Evolutionary conservation across 2,888 invertebrate species (phyloP), one percentile per base, ranked within the genome.

Genomic region (Petrolisthes manimaculis): DNA sequence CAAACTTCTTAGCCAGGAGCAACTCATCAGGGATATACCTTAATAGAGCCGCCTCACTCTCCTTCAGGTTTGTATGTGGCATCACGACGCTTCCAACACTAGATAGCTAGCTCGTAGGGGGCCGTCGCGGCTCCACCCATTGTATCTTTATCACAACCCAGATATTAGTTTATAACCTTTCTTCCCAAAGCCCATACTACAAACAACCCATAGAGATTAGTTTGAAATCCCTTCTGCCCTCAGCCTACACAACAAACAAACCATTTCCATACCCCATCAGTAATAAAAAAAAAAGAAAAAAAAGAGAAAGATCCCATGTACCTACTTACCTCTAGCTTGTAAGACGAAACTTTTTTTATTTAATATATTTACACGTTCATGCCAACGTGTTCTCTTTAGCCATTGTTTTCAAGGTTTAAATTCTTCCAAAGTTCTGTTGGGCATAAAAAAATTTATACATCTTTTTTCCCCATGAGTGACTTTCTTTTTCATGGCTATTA

Each of bases 21-120:
- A 88, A 84, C 84, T 80, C 61, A 88, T 88, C 88, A 88, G 88
- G 88, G 88, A 88, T 88, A 71, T 71, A 88, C 84, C 81, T 53
- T 61, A 21, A 12, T 84, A 84, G 80, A 84, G 88, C 37, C 37
- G 37, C 88, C 88, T 88, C 79, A 74, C 74, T 88, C 83, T 80
- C 61, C 79, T 84, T 80, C 83, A 84, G 87, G 84, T 84, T 84
- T 74, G 80, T 88, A 69, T 88, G 84, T 84, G 87, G 61, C 81
- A 74, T 71, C 86, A 86, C 81, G 80, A 81, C 80, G 86, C 86
- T 86, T 86, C 86, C 86, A 86, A 85, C 84, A 85, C 78, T 81
- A 86, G 71, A 56, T 86, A 86, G 71, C 74, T 86, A 86, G 86
- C 61, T 86, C 79, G 80, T 77, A 61, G 71, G 74, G 55, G 24